Evolutionary conservation across 2,888 invertebrate genomes (phyloP), one percentile per base, ranked within the genome.

Genomic region (Cepaea hortensis): DNA sequence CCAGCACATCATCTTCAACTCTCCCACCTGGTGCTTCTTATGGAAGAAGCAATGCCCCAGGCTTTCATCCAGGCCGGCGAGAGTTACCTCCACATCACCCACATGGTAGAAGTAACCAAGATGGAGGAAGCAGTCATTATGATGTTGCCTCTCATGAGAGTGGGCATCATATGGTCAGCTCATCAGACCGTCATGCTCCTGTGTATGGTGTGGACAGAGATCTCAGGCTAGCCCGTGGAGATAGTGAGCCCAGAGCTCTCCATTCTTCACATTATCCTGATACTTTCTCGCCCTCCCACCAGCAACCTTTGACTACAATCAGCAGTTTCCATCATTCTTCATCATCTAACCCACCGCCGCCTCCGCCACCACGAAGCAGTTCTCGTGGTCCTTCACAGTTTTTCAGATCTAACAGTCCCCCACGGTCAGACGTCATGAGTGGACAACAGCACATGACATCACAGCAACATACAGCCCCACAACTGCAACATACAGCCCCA

Each of bases 21-120:
- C 20, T 61, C n/a, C 68, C 83, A 5, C 85, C 85, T 50, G 82
- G 84, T 61, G 81, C 70, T 1, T 73, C 80, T 3, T 83, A 85
- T 50, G 83, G 85, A 62, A 62, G 85, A 35, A 86, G 86, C 81
- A 84, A 50, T 23, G 82, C 86, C 20, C 87, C 85, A 20, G 84
- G 84, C 5, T 20, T 85, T 85, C 73, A 86, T 50, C 61, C 82
- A 77, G 50, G 76, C 65, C 11, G 75, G 20, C 18, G 50, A 75
- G 65, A 35, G 3, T 3, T 82, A 35, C 73, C 61, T 15, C n/a
- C 23, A 50, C 20, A 70, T 48, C 72, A 70, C 7, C 55, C 6
- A 35, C 50, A 23, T 55, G 23, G 81, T 48, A 46, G 18, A 13
- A 35, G 72, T 35, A 73, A 4, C 18, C 82, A 82, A 72, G 82